These are phyloP conservation scores for Pitta sordida DNA, from an alignment of 2,113 vertebrate genomes.

Conservation along the genomic window DNA sequence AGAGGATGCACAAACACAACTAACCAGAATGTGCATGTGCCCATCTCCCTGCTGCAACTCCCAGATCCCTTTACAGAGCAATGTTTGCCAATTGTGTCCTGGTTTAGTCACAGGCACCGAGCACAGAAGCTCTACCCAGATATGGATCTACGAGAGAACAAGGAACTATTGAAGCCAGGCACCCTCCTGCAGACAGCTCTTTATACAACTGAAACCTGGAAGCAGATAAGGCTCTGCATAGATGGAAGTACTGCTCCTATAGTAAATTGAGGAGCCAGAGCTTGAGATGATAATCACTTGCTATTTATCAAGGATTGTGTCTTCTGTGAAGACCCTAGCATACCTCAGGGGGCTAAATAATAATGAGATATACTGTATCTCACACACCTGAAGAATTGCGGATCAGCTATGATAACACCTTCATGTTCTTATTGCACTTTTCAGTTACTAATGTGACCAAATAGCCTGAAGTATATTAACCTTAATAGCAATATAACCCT, in stretches of 20 bases:
- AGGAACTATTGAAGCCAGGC: slow-evolving; percentile 16
- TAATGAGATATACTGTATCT: background rate
- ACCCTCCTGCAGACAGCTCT: slow-evolving; percentile 8
- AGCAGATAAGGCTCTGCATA: slow-evolving; percentile 8
- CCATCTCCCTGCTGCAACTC: background rate
- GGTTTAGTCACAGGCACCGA: background rate
- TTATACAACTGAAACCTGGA: background rate
- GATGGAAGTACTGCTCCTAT: background rate
- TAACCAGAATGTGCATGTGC: accelerated
- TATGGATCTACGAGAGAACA: background rate
- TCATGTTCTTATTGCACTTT: background rate
- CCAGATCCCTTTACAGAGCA: background rate
- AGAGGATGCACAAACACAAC: background rate
- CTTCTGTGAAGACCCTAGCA: background rate
- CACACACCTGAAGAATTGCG: slow-evolving; percentile 26
- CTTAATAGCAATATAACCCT: background rate
- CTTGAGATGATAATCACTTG: slow-evolving; percentile 28
- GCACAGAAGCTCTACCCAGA: background rate
- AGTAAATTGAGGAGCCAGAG: background rate
- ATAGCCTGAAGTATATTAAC: slow-evolving; percentile 14
- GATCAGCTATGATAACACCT: slow-evolving; percentile 1
- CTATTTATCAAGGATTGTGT: background rate
- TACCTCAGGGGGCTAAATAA: slow-evolving; percentile 11
- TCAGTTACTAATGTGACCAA: slow-evolving; percentile 29
- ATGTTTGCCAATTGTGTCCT: background rate